Evolutionary conservation across 2,888 invertebrate genomes (phyloP).

Genomic region (Tinea semifulvella): DNA sequence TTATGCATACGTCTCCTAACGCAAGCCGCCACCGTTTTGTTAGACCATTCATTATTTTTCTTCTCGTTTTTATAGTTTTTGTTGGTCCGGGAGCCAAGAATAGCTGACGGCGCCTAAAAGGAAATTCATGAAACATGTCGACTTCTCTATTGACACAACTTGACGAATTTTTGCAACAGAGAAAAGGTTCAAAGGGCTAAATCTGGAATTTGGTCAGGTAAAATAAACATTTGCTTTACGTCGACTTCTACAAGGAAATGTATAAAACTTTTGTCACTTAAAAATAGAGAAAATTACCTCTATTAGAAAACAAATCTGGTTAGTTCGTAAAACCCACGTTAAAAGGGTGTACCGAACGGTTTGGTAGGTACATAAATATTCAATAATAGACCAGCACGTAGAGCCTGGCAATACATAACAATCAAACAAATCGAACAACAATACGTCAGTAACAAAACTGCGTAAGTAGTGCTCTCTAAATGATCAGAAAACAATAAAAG

Average conservation of each 20-base stretch:
- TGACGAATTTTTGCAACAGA: constrained; percentile 45
- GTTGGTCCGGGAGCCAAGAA: constrained; percentile 42
- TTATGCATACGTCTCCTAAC: constrained; percentile 63
- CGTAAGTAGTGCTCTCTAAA: constrained; percentile 30
- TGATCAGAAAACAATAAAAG: constrained; percentile 53
- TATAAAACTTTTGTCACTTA: constrained; percentile 2
- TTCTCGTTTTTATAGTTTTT: constrained; percentile 44
- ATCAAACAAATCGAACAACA: constrained; percentile 11
- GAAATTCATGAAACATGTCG: constrained; percentile 42
- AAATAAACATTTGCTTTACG: constrained; percentile 35
- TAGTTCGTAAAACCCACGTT: no score
- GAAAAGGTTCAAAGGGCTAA: constrained; percentile 43
- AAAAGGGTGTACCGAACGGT: no score
- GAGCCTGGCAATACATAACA: constrained; percentile 10
- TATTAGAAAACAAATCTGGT: no score
- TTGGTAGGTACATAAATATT: no score
- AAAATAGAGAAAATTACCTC: no score
- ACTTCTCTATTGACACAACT: constrained; percentile 46
- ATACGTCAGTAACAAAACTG: constrained; percentile 15
- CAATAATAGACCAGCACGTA: no score
- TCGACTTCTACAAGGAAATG: not conserved
- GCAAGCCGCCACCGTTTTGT: constrained; percentile 49
- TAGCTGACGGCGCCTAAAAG: constrained; percentile 26
- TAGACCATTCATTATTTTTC: constrained; percentile 60
- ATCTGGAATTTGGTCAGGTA: constrained; percentile 52